phyloP scores from a whole-genome alignment of 2,888 invertebrate genomes.

The Zonitis immaculata region DNA sequence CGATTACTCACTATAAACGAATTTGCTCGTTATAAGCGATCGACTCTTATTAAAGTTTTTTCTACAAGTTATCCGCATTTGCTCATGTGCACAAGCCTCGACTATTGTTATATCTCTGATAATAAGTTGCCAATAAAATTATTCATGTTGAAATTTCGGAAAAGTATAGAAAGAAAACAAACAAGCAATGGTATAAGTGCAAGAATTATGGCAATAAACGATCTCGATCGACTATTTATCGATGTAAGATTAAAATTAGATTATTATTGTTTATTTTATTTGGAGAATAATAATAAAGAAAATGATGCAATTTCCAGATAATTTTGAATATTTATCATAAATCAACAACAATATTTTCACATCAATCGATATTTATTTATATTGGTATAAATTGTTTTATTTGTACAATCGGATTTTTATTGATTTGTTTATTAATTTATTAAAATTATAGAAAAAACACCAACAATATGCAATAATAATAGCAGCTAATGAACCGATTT shows the following conservation, averaged over 20 bases:
- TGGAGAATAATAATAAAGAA: too few relatives aligned
- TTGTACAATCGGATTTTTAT: not conserved
- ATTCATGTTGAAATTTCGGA: not conserved
- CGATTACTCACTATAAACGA: too few relatives aligned
- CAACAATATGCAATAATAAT: not conserved
- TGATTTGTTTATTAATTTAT: not conserved
- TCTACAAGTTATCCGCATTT: too few relatives aligned
- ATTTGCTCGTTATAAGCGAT: too few relatives aligned
- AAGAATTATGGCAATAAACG: not conserved
- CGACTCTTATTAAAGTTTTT: too few relatives aligned
- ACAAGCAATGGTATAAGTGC: not conserved
- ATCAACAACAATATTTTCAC: not conserved
- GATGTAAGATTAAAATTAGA: not conserved
- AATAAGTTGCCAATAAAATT: not conserved
- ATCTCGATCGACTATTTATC: constrained; percentile 1
- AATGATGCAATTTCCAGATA: not conserved
- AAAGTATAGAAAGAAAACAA: too few relatives aligned
- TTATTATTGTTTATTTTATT: not conserved
- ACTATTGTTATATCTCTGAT: not conserved
- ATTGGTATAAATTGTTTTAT: not conserved
- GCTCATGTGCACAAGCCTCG: not conserved
- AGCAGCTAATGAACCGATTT: not conserved
- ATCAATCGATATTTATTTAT: not conserved
- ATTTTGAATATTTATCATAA: not conserved
- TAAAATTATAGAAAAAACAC: not conserved